phyloP scores from a whole-genome alignment of 2,113 vertebrate genomes.

The Sebastes schlegelii region DNA sequence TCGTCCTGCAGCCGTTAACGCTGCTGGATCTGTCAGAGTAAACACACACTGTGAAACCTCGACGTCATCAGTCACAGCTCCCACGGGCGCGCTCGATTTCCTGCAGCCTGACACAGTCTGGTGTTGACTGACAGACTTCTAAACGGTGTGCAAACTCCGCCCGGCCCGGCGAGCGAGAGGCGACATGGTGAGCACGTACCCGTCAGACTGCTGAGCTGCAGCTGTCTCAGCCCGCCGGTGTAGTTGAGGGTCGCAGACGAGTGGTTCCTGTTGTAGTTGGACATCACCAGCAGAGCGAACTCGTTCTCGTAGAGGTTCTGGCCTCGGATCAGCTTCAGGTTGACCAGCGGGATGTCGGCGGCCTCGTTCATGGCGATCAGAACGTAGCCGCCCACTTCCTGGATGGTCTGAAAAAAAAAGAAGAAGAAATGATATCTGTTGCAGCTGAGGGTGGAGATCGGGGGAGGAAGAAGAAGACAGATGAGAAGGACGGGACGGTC shows the following conservation, averaged over 20 bases:
- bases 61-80: neutral
- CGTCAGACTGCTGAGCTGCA: slow-evolving; percentile 87
- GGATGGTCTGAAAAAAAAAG: slow-evolving; percentile 84
- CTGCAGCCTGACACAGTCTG: slow-evolving; percentile 20
- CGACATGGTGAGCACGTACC: slow-evolving; percentile 75
- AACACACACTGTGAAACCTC: too few relatives aligned
- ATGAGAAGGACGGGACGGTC: too few relatives aligned
- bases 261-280: slow-evolving; percentile 85
- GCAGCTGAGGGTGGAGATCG: too few relatives aligned
- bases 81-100: slow-evolving; percentile 13
- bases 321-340: slow-evolving; percentile 92
- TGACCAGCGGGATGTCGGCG: slow-evolving; percentile 86
- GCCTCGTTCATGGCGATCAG: slow-evolving; percentile 91
- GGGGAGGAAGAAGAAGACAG: too few relatives aligned
- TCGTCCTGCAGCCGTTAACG: too few relatives aligned
- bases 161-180: neutral
- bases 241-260: slow-evolving; percentile 56
- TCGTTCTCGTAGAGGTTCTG: slow-evolving; percentile 87
- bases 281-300: slow-evolving; percentile 87
- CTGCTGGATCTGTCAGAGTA: too few relatives aligned
- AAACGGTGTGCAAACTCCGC: neutral
- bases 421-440: neutral
- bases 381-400: slow-evolving; percentile 94
- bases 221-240: slow-evolving; percentile 83
- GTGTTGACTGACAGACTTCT: slow-evolving; percentile 31